These are phyloP conservation scores for Rhinichthys osculus DNA, from an alignment of 2,797 vertebrate species.

Conservation along the genomic window DNA sequence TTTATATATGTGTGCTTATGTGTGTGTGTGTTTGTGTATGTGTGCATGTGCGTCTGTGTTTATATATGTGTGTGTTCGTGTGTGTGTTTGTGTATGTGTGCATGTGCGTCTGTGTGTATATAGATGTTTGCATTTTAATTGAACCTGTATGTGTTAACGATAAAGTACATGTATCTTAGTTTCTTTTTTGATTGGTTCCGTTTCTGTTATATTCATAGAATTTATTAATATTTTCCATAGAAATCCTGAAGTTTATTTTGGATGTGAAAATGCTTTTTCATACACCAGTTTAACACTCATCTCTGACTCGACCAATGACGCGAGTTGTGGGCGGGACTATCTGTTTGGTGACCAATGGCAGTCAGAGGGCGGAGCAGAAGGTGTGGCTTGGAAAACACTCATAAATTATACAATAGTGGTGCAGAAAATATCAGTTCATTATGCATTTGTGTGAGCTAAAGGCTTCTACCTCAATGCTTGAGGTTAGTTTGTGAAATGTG, in stretches of 20 bases:
- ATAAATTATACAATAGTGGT: background rate
- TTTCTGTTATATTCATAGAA: too few species aligned
- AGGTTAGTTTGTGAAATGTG: background rate
- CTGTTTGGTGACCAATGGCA: background rate
- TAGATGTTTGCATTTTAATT: too few species aligned
- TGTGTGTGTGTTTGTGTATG: too few species aligned
- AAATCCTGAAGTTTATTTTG: background rate
- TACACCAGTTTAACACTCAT: background rate
- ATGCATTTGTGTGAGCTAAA: background rate
- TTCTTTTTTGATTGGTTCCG: too few species aligned
- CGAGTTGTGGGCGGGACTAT: background rate
- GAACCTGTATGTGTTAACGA: too few species aligned
- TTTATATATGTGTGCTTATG: too few species aligned
- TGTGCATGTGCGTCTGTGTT: too few species aligned
- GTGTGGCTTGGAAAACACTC: background rate
- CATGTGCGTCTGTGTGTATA: too few species aligned
- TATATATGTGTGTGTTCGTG: too few species aligned
- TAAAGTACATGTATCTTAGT: too few species aligned
- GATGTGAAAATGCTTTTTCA: background rate
- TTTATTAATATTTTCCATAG: too few species aligned
- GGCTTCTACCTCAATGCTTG: background rate
- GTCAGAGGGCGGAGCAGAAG: background rate
- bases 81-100: too few species aligned
- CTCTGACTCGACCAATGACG: background rate
- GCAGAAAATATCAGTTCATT: background rate